These are phyloP conservation scores for Pseudochirops cupreus DNA, from an alignment of 2,797 vertebrate species.

Conservation along the genomic window DNA sequence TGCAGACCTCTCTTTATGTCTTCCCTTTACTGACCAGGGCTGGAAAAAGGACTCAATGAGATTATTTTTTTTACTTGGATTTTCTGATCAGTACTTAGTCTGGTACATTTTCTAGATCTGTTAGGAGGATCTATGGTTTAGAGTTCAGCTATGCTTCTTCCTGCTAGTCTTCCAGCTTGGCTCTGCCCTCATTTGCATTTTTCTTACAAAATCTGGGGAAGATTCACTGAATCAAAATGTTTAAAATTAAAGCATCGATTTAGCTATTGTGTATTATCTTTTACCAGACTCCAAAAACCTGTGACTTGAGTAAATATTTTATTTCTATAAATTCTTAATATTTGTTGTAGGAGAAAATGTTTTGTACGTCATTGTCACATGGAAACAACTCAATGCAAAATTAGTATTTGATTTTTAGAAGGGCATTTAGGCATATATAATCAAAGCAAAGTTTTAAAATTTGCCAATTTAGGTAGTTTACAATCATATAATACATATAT, in stretches of 20 bases:
- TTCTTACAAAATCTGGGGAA: neutral
- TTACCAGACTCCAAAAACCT: neutral
- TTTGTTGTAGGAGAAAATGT: conserved; percentile 23
- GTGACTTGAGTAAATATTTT: conserved; percentile 24
- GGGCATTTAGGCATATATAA: neutral
- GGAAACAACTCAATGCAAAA: neutral
- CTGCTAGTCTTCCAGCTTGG: too few species aligned
- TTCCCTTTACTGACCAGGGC: neutral
- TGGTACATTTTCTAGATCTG: neutral
- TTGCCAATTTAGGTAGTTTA: neutral
- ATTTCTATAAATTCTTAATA: conserved; percentile 53
- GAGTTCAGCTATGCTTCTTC: neutral
- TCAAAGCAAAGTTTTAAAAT: neutral
- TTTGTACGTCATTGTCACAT: neutral
- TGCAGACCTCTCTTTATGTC: neutral
- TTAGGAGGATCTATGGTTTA: neutral
- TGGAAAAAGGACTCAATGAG: neutral
- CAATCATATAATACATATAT: neutral
- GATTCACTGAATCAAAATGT: neutral
- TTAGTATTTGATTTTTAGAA: conserved; percentile 7
- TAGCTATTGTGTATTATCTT: conserved; percentile 34
- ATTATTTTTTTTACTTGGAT: neutral
- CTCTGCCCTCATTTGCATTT: neutral
- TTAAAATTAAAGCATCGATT: neutral
- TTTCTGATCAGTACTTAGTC: neutral